Evolutionary conservation across 1,140 invertebrate species (phyloP).

Genomic region (Plutomurus gul): DNA sequence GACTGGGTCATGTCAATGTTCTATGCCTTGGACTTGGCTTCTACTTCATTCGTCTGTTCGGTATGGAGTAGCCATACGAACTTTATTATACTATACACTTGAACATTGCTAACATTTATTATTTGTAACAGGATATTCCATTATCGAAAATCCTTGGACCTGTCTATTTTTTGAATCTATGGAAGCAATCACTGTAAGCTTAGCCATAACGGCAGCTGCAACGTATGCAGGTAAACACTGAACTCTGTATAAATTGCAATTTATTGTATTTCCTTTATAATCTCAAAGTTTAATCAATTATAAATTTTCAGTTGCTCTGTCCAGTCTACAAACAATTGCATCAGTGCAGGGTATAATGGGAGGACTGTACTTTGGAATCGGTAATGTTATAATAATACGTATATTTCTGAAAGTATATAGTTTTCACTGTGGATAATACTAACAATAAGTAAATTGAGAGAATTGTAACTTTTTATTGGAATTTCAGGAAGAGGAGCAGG

Average conservation of each 20-base stretch:
- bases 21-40: conserved; percentile 77
- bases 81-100: no score
- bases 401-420: background rate
- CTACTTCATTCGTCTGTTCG: conserved; percentile 73
- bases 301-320: conserved; percentile 75
- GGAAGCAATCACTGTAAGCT: conserved; percentile 79
- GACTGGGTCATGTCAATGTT: conserved; percentile 79
- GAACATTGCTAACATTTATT: background rate
- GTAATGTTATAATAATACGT: conserved; percentile 60
- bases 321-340: conserved; percentile 77
- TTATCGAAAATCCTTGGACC: conserved; percentile 79
- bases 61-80: no score
- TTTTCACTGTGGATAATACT: background rate
- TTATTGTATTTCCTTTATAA: no score
- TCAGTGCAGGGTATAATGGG: conserved; percentile 81
- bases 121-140: conserved; percentile 68
- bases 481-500: conserved; percentile 74
- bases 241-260: no score
- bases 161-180: conserved; percentile 80
- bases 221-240: no score
- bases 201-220: conserved; percentile 79
- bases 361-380: conserved; percentile 79
- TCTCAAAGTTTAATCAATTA: no score
- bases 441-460: no score
- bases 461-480: background rate